Percentiles rank a stretch among this genome's conserved stretches.
Conservation (phyloP, 2,113 vertebrate species). For the Agapornis roseicollis region DNA sequence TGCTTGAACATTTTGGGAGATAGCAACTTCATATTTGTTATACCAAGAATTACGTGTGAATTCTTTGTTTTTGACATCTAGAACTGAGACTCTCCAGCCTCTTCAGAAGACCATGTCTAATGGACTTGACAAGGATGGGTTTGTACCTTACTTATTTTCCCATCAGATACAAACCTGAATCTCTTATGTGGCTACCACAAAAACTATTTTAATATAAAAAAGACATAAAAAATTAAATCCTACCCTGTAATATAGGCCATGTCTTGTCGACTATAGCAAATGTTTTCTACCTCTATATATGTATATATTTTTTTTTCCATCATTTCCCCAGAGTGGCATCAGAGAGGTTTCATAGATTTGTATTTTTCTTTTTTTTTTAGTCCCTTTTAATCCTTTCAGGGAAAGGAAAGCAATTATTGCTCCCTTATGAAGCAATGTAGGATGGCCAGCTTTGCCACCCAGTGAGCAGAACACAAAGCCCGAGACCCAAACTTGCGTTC, state of each 20-base stretch:
- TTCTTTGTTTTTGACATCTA: neutral
- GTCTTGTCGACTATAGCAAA: neutral
- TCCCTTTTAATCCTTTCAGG: neutral
- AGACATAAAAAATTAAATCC: neutral
- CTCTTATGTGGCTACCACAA: neutral
- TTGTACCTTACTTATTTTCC: neutral
- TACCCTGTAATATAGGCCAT: neutral
- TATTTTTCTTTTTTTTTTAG: neutral
- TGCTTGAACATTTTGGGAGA: neutral
- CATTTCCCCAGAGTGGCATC: neutral
- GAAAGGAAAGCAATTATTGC: neutral
- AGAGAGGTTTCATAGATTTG: neutral
- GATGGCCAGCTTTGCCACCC: conserved; percentile 13
- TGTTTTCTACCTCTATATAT: fast-evolving
- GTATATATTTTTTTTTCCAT: neutral
- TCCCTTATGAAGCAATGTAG: neutral
- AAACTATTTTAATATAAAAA: neutral
- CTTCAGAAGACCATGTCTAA: neutral
- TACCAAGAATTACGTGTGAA: neutral
- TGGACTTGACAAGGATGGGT: neutral
- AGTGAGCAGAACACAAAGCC: conserved; percentile 7
- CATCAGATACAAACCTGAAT: fast-evolving
- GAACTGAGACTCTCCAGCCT: neutral
- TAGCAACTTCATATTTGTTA: fast-evolving
- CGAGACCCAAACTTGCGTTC: neutral